phyloP scores from a whole-genome alignment of 2,797 vertebrate species.

The Sebastes steindachneri region DNA sequence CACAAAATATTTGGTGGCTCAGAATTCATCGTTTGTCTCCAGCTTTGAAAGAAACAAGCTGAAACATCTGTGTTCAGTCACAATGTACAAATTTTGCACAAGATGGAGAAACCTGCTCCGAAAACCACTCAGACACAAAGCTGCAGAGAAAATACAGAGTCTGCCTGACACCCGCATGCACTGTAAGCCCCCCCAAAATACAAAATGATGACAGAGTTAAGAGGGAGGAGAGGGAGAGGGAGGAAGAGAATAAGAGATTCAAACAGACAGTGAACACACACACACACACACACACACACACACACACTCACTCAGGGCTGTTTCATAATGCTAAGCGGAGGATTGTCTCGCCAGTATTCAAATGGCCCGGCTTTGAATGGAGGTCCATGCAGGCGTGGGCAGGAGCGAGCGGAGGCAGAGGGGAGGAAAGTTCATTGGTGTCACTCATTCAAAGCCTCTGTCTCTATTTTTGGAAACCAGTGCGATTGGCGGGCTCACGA shows the following conservation, averaged over 20 bases:
- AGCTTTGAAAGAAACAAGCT: not conserved
- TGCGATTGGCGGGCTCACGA: constrained; percentile 43
- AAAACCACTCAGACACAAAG: not conserved
- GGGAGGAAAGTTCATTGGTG: constrained; percentile 77
- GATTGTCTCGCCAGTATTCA: constrained; percentile 74
- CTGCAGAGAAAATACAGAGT: constrained; percentile 11
- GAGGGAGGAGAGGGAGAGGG: not conserved
- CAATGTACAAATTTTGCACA: not conserved
- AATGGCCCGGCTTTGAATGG: constrained; percentile 71
- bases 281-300: constrained; percentile 1
- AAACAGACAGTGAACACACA: not conserved
- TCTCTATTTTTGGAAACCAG: constrained; percentile 65
- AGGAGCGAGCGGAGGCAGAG: constrained; percentile 48
- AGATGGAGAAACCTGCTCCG: not conserved
- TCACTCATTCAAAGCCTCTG: constrained; percentile 72
- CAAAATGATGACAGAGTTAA: not conserved
- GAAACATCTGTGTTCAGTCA: constrained; percentile 9
- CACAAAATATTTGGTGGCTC: not conserved
- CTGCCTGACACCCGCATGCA: not conserved
- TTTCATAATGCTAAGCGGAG: constrained; percentile 56
- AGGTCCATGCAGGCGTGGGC: constrained; percentile 53
- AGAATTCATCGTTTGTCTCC: not conserved
- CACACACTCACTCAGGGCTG: constrained; percentile 19
- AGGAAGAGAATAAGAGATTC: not conserved
- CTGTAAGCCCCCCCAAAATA: constrained; percentile 3